Percentiles rank a stretch among this genome's conserved stretches.
phyloP scores from a whole-genome alignment of 2,113 vertebrate species.

The Dipodomys spectabilis region DNA sequence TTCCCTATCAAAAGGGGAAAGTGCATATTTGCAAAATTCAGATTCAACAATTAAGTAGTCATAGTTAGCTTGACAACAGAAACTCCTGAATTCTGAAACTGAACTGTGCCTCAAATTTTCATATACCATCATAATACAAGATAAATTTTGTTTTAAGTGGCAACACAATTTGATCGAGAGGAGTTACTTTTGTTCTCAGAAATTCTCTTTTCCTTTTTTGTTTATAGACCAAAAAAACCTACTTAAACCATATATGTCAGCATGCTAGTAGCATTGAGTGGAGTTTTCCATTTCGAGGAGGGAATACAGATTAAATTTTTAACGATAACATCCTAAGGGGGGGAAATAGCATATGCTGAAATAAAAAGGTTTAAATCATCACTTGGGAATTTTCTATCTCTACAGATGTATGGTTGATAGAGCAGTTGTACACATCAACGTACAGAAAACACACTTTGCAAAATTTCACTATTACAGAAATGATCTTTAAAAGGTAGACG shows the following conservation, averaged over 20 bases:
- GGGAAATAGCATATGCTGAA: not conserved
- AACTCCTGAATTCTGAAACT: not conserved
- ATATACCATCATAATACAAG: conserved; percentile 15
- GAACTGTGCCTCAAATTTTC: conserved; percentile 44
- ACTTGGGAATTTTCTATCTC: conserved; percentile 1
- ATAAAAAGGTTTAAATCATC: conserved; percentile 30
- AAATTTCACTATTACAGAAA: conserved; percentile 7
- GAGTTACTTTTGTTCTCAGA: conserved; percentile 32
- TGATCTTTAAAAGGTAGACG: not conserved
- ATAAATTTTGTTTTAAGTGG: conserved; percentile 40
- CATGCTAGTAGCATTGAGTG: not conserved
- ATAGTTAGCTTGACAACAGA: not conserved
- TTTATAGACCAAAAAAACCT: conserved; percentile 20
- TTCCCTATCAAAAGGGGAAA: not conserved
- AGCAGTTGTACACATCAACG: not conserved
- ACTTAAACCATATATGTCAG: conserved; percentile 45
- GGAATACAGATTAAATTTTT: conserved; percentile 50
- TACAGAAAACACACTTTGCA: not conserved
- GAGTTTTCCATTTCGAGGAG: conserved; percentile 5
- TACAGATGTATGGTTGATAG: not conserved
- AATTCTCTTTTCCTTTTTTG: conserved; percentile 39
- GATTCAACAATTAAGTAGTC: conserved; percentile 50
- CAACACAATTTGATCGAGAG: not conserved
- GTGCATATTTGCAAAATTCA: conserved; percentile 19
- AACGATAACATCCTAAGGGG: conserved; percentile 22